Conservation (phyloP, 2,797 vertebrate species). For the Enteromius argenteus region DNA sequence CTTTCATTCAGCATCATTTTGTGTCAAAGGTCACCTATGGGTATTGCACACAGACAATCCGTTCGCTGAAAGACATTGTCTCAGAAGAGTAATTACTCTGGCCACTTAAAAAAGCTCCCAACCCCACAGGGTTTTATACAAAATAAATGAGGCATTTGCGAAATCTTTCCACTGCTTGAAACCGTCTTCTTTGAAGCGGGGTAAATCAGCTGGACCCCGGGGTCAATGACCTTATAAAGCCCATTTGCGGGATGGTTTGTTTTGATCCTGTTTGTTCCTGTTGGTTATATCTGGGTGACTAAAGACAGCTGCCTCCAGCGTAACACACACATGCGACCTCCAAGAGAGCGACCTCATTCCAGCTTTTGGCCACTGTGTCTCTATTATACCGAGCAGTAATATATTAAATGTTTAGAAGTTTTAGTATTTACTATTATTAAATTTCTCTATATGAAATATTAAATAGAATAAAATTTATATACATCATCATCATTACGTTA, state of each 20-base stretch:
- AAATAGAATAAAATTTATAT: background rate
- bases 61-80: slow-evolving; percentile 17
- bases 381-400: background rate
- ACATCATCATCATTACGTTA: background rate
- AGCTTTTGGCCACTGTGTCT: background rate
- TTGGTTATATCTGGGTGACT: slow-evolving; percentile 43
- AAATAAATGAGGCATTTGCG: slow-evolving; percentile 22
- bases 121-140: background rate
- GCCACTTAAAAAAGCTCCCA: background rate
- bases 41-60: slow-evolving; percentile 2
- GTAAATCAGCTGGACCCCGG: slow-evolving; percentile 15
- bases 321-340: slow-evolving; percentile 28
- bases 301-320: slow-evolving; percentile 52
- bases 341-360: slow-evolving; percentile 19
- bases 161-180: slow-evolving; percentile 18
- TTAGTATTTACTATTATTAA: background rate
- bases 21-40: slow-evolving; percentile 10
- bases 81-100: background rate
- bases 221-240: slow-evolving; percentile 51
- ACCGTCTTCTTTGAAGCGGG: slow-evolving; percentile 13
- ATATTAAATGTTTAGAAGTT: background rate
- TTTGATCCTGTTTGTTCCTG: slow-evolving; percentile 48
- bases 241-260: slow-evolving; percentile 42
- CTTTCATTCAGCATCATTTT: background rate
- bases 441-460: background rate